Percentiles rank a stretch among this genome's conserved stretches.
These are phyloP conservation scores for Pterophyllum scalare DNA, from an alignment of 2,113 vertebrate species.

Conservation along the genomic window DNA sequence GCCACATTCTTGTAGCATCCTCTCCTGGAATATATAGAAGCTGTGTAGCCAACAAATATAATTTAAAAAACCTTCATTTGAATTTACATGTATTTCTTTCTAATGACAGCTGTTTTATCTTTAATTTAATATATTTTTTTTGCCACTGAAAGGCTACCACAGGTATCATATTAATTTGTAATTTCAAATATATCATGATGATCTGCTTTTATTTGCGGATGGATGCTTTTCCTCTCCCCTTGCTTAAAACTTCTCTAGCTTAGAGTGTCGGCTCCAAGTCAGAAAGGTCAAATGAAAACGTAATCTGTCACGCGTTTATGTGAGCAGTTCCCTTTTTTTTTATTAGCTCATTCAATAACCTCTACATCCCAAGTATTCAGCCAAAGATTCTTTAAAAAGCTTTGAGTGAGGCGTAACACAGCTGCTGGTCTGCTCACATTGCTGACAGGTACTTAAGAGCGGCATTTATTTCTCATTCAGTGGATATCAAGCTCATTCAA, in stretches of 20 bases:
- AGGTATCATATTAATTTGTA: background rate
- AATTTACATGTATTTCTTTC: background rate
- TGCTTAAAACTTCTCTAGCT: background rate
- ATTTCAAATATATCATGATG: background rate
- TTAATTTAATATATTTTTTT: background rate
- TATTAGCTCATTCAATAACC: conserved; percentile 46
- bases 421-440: conserved; percentile 51
- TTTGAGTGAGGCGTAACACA: conserved; percentile 50
- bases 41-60: background rate
- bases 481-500: conserved; percentile 73
- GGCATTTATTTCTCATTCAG: conserved; percentile 74
- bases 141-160: background rate
- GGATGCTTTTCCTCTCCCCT: background rate
- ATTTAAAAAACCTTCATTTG: background rate
- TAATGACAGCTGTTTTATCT: background rate
- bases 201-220: background rate
- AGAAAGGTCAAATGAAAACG: conserved; percentile 27
- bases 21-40: background rate
- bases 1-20: background rate
- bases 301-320: conserved; percentile 39
- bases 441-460: conserved; percentile 69
- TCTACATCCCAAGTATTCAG: conserved; percentile 5
- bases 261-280: conserved; percentile 21
- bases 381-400: conserved; percentile 47
- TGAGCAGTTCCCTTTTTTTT: conserved; percentile 18